A percentile compares a stretch with the other conserved stretches of the same genome.
Conservation (phyloP, 2,797 vertebrate genomes). For the Pangasius krempfi region DNA sequence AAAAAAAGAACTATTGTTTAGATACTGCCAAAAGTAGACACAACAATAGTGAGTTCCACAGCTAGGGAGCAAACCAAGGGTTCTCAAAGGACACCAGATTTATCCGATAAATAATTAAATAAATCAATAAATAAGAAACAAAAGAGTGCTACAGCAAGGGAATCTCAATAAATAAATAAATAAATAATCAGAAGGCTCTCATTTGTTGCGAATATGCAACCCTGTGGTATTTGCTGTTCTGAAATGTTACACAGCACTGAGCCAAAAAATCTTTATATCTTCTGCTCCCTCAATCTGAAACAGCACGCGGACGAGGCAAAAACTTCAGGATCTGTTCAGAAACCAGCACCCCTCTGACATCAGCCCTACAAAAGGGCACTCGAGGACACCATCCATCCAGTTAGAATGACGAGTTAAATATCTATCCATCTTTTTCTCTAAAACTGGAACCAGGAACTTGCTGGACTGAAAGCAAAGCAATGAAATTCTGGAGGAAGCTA, state of each 20-base stretch:
- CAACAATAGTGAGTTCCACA: background rate
- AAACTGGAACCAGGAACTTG: background rate
- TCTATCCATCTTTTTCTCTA: background rate
- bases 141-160: background rate
- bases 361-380: background rate
- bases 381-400: background rate
- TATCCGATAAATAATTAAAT: background rate
- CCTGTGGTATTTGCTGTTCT: background rate
- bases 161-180: background rate
- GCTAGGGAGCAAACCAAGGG: background rate
- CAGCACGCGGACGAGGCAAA: background rate
- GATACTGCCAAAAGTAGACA: background rate
- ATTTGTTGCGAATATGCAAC: background rate
- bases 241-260: background rate
- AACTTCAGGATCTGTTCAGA: background rate
- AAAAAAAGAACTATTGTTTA: background rate
- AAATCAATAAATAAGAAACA: background rate
- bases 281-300: background rate
- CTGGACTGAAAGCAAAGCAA: background rate
- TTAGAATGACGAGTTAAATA: background rate
- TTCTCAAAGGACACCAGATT: background rate
- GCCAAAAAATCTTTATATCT: too few species aligned
- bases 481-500: background rate
- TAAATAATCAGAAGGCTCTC: background rate
- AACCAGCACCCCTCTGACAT: background rate